phyloP scores from a whole-genome alignment of 92 coral and sea anemone genomes.

The Bergia puertoricense region DNA sequence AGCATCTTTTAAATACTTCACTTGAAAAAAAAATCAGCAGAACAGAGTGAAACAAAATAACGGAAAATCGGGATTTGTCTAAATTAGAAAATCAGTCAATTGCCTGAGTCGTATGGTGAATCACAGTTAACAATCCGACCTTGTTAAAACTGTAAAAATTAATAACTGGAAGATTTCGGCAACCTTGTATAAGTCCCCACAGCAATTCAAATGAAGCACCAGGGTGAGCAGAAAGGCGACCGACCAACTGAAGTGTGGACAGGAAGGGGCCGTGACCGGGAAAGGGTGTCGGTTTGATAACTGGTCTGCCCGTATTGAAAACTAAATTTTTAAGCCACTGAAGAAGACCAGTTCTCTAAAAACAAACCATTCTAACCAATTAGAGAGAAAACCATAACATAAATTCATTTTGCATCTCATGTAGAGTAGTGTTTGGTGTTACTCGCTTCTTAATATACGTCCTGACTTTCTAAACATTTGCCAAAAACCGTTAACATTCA shows the following conservation, averaged over 20 bases:
- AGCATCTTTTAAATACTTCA: not conserved
- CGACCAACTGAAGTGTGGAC: too few species aligned
- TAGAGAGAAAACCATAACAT: not conserved
- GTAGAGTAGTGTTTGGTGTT: not conserved
- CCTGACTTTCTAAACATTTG: not conserved
- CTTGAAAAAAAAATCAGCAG: not conserved
- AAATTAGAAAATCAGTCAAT: too few species aligned
- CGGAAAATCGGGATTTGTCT: not conserved
- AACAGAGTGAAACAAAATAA: not conserved
- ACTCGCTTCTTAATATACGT: not conserved
- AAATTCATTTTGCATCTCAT: not conserved
- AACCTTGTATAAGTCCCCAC: too few species aligned
- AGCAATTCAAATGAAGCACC: too few species aligned
- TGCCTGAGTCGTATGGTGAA: too few species aligned
- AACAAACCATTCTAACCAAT: not conserved
- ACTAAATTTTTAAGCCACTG: not conserved
- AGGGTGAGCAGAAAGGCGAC: too few species aligned
- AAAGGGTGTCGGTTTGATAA: too few species aligned
- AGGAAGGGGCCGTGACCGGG: too few species aligned
- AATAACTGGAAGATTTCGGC: too few species aligned
- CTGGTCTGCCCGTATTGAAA: not conserved
- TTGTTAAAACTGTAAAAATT: too few species aligned
- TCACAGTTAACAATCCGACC: too few species aligned
- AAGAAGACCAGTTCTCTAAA: not conserved
- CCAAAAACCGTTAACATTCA: not conserved